These are phyloP conservation scores for Ypsolopha sequella DNA, from an alignment of 2,888 invertebrate species.

Conservation along the genomic window DNA sequence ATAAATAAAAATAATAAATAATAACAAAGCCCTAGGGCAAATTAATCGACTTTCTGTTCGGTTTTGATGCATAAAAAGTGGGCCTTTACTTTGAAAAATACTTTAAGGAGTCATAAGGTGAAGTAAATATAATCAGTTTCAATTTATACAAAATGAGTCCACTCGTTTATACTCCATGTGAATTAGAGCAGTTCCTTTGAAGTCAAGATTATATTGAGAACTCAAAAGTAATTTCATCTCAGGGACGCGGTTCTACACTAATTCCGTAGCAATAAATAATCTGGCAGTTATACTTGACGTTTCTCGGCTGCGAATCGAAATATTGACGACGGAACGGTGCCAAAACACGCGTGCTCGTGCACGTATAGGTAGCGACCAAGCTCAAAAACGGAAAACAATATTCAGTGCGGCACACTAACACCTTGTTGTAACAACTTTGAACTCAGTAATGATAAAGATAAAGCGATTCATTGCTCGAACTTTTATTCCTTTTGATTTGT, in stretches of 20 bases:
- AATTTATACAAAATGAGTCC: neutral
- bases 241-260: constrained; percentile 43
- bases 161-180: neutral
- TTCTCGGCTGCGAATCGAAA: constrained; percentile 60
- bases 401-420: too few species aligned
- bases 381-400: too few species aligned
- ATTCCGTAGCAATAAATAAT: constrained; percentile 58
- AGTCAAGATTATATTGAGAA: constrained; percentile 11
- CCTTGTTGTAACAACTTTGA: too few species aligned
- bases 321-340: constrained; percentile 56
- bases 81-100: too few species aligned
- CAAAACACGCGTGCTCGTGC: constrained; percentile 34
- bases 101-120: too few species aligned
- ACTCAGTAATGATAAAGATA: too few species aligned
- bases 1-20: too few species aligned
- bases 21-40: too few species aligned
- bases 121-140: neutral
- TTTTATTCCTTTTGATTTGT: too few species aligned
- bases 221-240: constrained; percentile 29
- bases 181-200: constrained; percentile 7
- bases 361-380: constrained; percentile 6
- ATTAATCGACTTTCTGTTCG: too few species aligned
- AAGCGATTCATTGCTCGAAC: too few species aligned
- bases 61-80: too few species aligned
- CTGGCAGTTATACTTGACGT: constrained; percentile 49